A percentile compares a stretch with the other conserved stretches of the same genome.
These are phyloP conservation scores for Protomyctophum bolini DNA, from an alignment of 2,113 vertebrate genomes.

Conservation along the genomic window DNA sequence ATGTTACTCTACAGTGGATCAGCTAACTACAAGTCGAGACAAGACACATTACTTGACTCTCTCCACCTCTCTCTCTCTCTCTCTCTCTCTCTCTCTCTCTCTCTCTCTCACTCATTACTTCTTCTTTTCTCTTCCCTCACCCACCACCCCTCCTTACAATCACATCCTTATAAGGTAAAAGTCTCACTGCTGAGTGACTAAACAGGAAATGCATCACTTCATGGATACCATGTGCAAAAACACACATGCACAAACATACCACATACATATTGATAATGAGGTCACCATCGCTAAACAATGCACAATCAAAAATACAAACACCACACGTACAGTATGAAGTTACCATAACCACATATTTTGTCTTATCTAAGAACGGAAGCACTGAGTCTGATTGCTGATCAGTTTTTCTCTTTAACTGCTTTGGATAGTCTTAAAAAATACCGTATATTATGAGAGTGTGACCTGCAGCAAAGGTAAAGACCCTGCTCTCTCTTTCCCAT, in stretches of 20 bases:
- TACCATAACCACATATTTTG: too few species aligned
- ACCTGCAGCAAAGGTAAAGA: too few species aligned
- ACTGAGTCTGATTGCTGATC: too few species aligned
- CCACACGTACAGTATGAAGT: too few species aligned
- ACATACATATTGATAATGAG: too few species aligned
- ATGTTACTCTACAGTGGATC: slow-evolving; percentile 28
- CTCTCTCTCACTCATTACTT: slow-evolving; percentile 30
- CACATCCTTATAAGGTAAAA: slow-evolving; percentile 76
- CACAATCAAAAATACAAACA: too few species aligned
- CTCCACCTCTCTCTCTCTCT: slow-evolving; percentile 23
- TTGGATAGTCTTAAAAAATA: too few species aligned
- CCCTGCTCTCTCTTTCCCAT: background rate
- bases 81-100: background rate
- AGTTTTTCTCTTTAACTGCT: too few species aligned
- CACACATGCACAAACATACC: too few species aligned
- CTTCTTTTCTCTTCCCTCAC: slow-evolving; percentile 58
- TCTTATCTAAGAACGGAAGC: too few species aligned
- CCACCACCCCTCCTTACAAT: slow-evolving; percentile 32
- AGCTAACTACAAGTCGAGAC: slow-evolving; percentile 61
- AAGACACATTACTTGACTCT: slow-evolving; percentile 47
- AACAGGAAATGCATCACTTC: slow-evolving; percentile 66
- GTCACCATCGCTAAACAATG: too few species aligned
- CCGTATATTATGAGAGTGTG: too few species aligned
- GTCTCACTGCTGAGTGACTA: slow-evolving; percentile 35
- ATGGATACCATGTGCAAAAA: slow-evolving; percentile 14